Evolutionary conservation across 2,113 vertebrate species (phyloP), one percentile per base, ranked within the genome.

Genomic region (Lycaon pictus): DNA sequence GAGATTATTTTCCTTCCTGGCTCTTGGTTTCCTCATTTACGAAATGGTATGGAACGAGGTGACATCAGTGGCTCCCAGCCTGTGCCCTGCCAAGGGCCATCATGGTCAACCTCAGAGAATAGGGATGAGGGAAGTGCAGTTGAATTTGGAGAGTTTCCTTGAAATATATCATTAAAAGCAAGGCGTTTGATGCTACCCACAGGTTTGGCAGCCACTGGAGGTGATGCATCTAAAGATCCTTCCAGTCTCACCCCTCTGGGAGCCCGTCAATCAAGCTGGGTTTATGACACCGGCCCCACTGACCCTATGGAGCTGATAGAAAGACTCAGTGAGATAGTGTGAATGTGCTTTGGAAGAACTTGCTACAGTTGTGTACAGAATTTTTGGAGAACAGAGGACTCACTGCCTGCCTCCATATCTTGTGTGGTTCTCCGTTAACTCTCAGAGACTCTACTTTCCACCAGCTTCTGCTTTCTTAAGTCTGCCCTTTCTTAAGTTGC

Each of bases 251-350:
- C 27, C 8, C 37, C 5, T 32, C 22, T 51, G 5, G 7, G 15
- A 69, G 58, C 16, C 53, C 11, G 0, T 32, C 12, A 4, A 29
- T 43, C 25, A 77, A 55, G 43, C 2, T 5, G 4, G 53, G 32
- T 2, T 71, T 29, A 0, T 0, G 5, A 16, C 12, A 3, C 32
- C 1, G 22, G 23, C 48, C 20, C 51, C 7, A 53, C 20, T 9
- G 53, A 69, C 65, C 6, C 77, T 15, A 2, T 0, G 25, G 37
- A 7, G 25, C 43, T 71, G 20, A 71, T 2, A 0, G 3, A 23
- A 74, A 55, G 91, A 74, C 32, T 77, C 58, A 7, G 0, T 6
- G 37, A n/a, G 56, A 11, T 5, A 1, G 0, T 5, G 22, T 16
- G 1, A 15, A 16, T 2, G 23, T 19, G 20, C 3, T 82, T 16